These are phyloP conservation scores for Phaethornis superciliosus DNA, from an alignment of 2,113 vertebrate genomes.

Conservation along the genomic window DNA sequence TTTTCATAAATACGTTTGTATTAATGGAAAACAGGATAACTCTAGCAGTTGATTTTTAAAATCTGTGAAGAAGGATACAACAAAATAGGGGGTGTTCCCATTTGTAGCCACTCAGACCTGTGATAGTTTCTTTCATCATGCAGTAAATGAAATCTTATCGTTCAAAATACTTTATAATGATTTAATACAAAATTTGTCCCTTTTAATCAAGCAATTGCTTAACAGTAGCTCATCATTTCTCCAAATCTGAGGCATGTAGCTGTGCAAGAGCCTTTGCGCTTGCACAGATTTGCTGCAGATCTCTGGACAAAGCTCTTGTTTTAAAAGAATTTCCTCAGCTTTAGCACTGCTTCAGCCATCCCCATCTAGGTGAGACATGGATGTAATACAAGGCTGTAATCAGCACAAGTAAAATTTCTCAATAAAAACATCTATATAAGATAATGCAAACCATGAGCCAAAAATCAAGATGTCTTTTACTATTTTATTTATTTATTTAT, in stretches of 20 bases:
- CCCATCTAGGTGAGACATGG: background rate
- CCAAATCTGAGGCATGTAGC: background rate
- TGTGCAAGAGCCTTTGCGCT: background rate
- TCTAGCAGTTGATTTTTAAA: background rate
- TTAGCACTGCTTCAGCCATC: background rate
- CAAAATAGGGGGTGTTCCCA: background rate
- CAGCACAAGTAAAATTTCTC: background rate
- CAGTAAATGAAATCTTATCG: background rate
- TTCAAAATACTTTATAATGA: background rate
- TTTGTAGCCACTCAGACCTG: background rate
- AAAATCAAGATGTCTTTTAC: background rate
- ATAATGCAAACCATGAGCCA: background rate
- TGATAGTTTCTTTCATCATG: background rate
- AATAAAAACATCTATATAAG: background rate
- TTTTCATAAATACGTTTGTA: background rate
- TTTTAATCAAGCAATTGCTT: background rate
- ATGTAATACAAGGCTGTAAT: background rate
- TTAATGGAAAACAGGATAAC: background rate
- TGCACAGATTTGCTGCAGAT: background rate
- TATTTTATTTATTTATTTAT: background rate
- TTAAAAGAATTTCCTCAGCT: background rate
- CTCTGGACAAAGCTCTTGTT: background rate
- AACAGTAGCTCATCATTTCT: background rate
- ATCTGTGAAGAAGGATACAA: background rate
- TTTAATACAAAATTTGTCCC: background rate